These are phyloP conservation scores for Malurus cyaneus DNA, from an alignment of 2,113 vertebrate genomes.

Conservation along the genomic window DNA sequence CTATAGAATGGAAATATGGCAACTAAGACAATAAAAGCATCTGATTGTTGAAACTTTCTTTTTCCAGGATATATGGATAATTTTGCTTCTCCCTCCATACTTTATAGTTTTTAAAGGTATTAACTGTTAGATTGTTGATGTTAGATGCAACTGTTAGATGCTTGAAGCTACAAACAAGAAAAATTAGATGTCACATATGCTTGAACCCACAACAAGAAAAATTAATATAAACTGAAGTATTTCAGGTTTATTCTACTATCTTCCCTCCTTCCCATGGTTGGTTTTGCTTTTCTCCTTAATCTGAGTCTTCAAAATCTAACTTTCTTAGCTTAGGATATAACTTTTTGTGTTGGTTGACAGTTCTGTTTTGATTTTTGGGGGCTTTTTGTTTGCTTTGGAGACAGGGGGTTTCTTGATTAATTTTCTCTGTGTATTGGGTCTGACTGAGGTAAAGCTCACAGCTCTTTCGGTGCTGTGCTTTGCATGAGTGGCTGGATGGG, in stretches of 20 bases:
- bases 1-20: background rate
- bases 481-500: no score
- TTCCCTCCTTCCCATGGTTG: background rate
- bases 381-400: background rate
- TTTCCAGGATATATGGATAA: background rate
- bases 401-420: rapidly evolving
- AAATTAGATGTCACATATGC: background rate
- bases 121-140: background rate
- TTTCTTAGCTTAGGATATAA: background rate
- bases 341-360: no score
- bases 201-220: background rate
- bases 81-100: background rate
- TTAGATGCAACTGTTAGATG: background rate
- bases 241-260: background rate
- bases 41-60: background rate
- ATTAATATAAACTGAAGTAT: background rate
- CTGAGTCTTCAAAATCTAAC: background rate
- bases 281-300: background rate
- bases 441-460: no score
- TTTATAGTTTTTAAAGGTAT: background rate
- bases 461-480: no score
- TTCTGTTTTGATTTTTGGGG: background rate
- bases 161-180: background rate
- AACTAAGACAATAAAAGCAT: background rate
- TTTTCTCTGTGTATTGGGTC: background rate